These are phyloP conservation scores for Ferrisia virgata DNA, from an alignment of 2,888 invertebrate species.

Conservation along the genomic window DNA sequence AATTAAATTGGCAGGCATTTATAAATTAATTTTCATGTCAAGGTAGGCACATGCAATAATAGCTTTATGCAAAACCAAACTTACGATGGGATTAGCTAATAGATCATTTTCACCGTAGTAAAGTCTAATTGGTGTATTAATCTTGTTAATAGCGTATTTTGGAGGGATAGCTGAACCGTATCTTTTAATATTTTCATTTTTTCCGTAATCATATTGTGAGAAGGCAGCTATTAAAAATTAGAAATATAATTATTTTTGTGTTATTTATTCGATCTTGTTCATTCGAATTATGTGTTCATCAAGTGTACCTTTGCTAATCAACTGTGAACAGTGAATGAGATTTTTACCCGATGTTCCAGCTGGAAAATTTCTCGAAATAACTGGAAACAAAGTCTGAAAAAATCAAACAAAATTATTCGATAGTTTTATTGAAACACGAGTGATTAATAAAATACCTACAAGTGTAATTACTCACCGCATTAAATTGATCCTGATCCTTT, in stretches of 20 bases:
- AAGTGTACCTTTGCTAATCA: constrained; percentile 56
- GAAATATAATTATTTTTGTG: not conserved
- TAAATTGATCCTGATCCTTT: constrained; percentile 37
- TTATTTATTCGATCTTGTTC: no score
- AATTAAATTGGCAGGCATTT: no score
- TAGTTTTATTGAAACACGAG: not conserved
- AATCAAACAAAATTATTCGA: not conserved
- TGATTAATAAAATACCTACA: not conserved
- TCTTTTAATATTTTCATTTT: constrained; percentile 57
- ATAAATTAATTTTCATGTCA: constrained; percentile 45
- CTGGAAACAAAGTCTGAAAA: constrained; percentile 60
- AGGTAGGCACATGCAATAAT: constrained; percentile 54
- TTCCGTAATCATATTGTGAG: constrained; percentile 66
- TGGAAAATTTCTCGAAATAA: constrained; percentile 67
- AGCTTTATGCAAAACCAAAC: no score
- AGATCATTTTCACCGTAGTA: constrained; percentile 71
- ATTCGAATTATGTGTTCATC: no score
- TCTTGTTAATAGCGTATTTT: constrained; percentile 61
- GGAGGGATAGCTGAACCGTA: constrained; percentile 64
- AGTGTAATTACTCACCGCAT: constrained; percentile 13
- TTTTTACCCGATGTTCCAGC: constrained; percentile 74
- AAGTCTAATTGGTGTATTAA: constrained; percentile 64
- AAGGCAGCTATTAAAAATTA: constrained; percentile 53
- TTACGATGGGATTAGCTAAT: constrained; percentile 65
- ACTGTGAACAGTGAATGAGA: constrained; percentile 67